Evolutionary conservation across 2,888 invertebrate species (phyloP).

Genomic region (Villa cingulata): DNA sequence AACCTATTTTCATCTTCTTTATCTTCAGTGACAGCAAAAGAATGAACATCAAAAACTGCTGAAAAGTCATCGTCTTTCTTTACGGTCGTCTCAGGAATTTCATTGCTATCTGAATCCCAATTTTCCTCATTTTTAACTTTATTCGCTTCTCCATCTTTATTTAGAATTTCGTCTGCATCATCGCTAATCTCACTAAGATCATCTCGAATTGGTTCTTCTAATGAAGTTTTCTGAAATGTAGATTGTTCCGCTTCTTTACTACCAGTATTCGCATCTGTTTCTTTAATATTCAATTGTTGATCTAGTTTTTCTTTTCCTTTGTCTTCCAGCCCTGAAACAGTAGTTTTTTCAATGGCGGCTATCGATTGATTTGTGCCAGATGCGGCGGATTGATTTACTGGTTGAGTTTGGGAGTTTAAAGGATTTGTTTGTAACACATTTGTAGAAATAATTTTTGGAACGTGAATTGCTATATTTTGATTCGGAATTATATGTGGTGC

Average conservation of each 20-base stretch:
- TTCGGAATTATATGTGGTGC: too few species aligned
- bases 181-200: constrained; percentile 78
- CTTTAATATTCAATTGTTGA: background rate
- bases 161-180: constrained; percentile 75
- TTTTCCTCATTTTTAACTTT: constrained; percentile 1
- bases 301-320: background rate
- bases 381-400: too few species aligned
- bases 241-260: background rate
- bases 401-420: too few species aligned
- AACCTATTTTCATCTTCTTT: constrained; percentile 4
- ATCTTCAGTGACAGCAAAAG: constrained; percentile 5
- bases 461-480: too few species aligned
- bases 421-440: too few species aligned
- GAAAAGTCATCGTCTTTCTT: constrained; percentile 14
- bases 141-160: constrained; percentile 50
- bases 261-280: background rate
- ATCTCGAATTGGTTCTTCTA: constrained; percentile 22
- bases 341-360: background rate
- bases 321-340: background rate
- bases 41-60: background rate
- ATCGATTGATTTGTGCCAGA: too few species aligned
- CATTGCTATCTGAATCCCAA: background rate
- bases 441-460: too few species aligned
- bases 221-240: background rate
- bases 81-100: constrained; percentile 11